Percentiles rank a stretch among this genome's conserved stretches.
phyloP scores from a whole-genome alignment of 23 tunicate genomes.

The Halocynthia roretzi region DNA sequence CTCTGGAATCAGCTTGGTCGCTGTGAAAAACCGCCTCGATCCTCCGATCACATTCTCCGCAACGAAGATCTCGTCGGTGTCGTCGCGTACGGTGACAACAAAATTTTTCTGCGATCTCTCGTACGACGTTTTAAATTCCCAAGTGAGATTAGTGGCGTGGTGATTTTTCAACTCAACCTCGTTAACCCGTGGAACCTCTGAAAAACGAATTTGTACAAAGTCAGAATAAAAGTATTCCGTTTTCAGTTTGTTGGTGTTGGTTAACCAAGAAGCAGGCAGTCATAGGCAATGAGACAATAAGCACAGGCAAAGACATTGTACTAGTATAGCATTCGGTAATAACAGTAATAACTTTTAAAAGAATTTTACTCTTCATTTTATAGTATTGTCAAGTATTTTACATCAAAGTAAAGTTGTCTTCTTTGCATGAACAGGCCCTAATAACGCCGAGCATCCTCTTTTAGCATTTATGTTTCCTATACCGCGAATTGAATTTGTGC shows the following conservation, averaged over 20 bases:
- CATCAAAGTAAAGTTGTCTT: too few relatives aligned
- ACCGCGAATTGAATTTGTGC: too few relatives aligned
- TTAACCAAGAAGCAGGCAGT: background rate
- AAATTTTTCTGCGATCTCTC: conserved; percentile 23
- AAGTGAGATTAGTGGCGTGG: conserved; percentile 51
- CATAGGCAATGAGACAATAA: too few relatives aligned
- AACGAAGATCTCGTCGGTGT: conserved; percentile 23
- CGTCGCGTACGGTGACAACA: conserved; percentile 39
- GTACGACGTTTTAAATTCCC: conserved; percentile 21
- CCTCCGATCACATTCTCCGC: conserved; percentile 26
- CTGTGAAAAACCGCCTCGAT: conserved; percentile 20
- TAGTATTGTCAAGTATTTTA: too few relatives aligned
- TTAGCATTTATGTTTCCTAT: too few relatives aligned
- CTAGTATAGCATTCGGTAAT: too few relatives aligned
- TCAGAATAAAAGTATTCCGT: background rate
- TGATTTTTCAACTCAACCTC: conserved; percentile 9
- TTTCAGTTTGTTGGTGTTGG: background rate
- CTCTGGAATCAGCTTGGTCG: conserved; percentile 29
- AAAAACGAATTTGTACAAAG: background rate
- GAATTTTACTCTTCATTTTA: too few relatives aligned
- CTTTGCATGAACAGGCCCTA: too few relatives aligned
- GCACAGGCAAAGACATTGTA: too few relatives aligned
- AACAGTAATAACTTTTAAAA: too few relatives aligned
- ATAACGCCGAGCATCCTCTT: too few relatives aligned
- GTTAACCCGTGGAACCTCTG: conserved; percentile 35